These are phyloP conservation scores for Nothocercus julius DNA, from an alignment of 2,113 vertebrate genomes.

Conservation along the genomic window DNA sequence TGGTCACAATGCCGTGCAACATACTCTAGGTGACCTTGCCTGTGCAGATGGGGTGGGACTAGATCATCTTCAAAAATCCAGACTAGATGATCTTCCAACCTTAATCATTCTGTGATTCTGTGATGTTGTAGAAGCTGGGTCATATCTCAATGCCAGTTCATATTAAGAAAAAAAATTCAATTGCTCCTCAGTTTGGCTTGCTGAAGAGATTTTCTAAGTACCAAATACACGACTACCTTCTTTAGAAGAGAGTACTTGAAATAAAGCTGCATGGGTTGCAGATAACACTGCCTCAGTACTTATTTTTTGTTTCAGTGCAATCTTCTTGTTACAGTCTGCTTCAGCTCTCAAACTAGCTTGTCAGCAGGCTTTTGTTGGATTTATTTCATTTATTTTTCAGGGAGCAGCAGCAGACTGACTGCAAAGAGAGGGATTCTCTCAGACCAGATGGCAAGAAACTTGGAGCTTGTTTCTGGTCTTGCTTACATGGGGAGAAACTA, in stretches of 20 bases:
- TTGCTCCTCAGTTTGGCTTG: neutral
- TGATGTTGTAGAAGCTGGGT: neutral
- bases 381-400: neutral
- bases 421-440: neutral
- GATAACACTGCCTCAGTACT: constrained; percentile 11
- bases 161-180: neutral
- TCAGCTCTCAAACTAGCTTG: neutral
- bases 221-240: neutral
- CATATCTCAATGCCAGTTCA: neutral
- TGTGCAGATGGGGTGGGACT: too few species aligned
- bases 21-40: too few species aligned
- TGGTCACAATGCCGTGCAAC: too few species aligned
- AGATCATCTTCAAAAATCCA: too few species aligned
- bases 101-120: too few species aligned
- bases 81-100: too few species aligned
- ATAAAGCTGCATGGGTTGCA: neutral
- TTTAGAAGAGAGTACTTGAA: neutral
- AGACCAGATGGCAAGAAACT: neutral
- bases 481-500: neutral
- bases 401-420: neutral
- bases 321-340: neutral
- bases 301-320: neutral
- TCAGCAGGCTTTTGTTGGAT: neutral
- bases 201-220: neutral
- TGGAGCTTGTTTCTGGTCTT: neutral